phyloP scores from a whole-genome alignment of 2,888 invertebrate species.

The Rhorus exstirpatorius region DNA sequence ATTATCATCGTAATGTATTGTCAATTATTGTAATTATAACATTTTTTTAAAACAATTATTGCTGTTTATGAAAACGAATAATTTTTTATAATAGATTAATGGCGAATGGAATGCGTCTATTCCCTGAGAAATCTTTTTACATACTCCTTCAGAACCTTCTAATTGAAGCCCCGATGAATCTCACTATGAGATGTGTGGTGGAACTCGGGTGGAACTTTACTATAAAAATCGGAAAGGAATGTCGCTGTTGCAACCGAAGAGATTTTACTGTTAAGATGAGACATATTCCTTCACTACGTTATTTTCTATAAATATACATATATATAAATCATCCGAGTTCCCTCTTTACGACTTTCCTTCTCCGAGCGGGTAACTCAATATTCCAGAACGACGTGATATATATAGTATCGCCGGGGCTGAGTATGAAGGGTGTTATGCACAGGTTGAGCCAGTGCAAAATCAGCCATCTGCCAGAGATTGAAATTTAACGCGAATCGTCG shows the following conservation, averaged over 20 bases:
- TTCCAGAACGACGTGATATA: constrained; percentile 61
- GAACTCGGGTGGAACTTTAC: no score
- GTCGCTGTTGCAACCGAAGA: constrained; percentile 57
- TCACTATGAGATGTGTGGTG: no score
- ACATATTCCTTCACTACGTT: constrained; percentile 36
- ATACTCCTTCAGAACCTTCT: no score
- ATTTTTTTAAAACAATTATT: no score
- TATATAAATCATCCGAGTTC: constrained; percentile 1
- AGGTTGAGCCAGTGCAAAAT: constrained; percentile 24
- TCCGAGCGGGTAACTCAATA: constrained; percentile 73
- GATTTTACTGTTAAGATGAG: constrained; percentile 64
- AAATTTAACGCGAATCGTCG: constrained; percentile 77
- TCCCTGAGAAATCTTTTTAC: no score
- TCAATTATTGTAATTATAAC: no score
- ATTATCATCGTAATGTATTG: no score
- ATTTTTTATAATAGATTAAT: no score
- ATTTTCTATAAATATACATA: constrained; percentile 35
- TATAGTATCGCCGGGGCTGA: constrained; percentile 30
- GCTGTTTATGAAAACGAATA: no score
- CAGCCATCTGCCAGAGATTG: constrained; percentile 76
- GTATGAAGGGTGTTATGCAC: constrained; percentile 45
- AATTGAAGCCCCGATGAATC: no score
- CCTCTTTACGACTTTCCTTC: constrained; percentile 50
- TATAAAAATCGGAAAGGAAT: no score
- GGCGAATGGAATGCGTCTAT: no score